These are phyloP conservation scores for Gortyna flavago DNA, from an alignment of 2,888 invertebrate species.

Conservation along the genomic window DNA sequence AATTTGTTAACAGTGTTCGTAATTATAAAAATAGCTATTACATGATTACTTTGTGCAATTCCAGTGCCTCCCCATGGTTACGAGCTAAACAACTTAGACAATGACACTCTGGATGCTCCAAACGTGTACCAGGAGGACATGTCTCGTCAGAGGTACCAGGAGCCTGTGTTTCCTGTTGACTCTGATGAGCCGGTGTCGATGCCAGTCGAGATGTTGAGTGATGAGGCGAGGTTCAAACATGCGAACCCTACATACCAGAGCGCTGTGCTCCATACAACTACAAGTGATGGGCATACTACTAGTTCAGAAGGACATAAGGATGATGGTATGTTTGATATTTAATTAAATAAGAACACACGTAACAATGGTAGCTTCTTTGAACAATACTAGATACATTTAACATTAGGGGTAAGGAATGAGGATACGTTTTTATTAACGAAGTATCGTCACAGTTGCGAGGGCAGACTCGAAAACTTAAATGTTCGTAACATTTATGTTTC, in stretches of 20 bases:
- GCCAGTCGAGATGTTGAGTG: constrained; percentile 83
- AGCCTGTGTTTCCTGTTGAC: constrained; percentile 83
- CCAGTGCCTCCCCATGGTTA: constrained; percentile 91
- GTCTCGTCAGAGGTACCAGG: constrained; percentile 78
- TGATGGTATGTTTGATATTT: constrained; percentile 77
- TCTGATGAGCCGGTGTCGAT: constrained; percentile 86
- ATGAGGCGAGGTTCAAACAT: constrained; percentile 91
- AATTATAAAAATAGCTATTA: neutral
- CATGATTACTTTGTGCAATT: constrained; percentile 64
- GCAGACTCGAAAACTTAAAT: neutral
- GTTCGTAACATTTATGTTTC: neutral
- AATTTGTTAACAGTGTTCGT: constrained; percentile 51
- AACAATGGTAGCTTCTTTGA: neutral
- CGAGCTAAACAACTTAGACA: constrained; percentile 92
- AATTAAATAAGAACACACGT: neutral
- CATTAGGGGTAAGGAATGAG: neutral
- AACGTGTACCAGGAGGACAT: constrained; percentile 88
- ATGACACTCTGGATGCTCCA: constrained; percentile 91
- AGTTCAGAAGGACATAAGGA: constrained; percentile 83
- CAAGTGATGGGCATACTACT: constrained; percentile 74
- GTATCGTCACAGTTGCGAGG: neutral
- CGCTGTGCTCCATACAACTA: constrained; percentile 91
- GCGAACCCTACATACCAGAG: constrained; percentile 94
- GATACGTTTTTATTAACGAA: neutral
- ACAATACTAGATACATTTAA: neutral